A percentile compares a stretch with the other conserved stretches of the same genome.
Conservation (phyloP, 2,888 invertebrate species). For the Idaea straminata region DNA sequence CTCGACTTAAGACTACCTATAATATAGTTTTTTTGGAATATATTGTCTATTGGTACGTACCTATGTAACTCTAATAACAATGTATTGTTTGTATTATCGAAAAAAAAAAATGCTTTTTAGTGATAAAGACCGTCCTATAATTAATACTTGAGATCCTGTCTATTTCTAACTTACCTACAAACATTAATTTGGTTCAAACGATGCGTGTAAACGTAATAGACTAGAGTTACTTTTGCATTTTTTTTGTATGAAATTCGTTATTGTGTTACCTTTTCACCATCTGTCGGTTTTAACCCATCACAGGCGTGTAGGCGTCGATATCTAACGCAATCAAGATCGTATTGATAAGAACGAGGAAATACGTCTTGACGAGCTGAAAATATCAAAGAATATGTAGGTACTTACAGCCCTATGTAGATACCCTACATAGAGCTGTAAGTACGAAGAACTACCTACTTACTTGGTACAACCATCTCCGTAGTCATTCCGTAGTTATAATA, state of each 20-base stretch:
- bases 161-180: too few relatives aligned
- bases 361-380: constrained; percentile 61
- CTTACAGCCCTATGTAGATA: neutral
- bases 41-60: too few relatives aligned
- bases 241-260: neutral
- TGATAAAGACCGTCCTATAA: neutral
- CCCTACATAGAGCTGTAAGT: too few relatives aligned
- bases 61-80: too few relatives aligned
- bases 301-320: constrained; percentile 60
- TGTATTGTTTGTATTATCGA: too few relatives aligned
- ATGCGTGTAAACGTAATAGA: too few relatives aligned
- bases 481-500: constrained; percentile 63
- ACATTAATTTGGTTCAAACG: too few relatives aligned
- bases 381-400: constrained; percentile 4
- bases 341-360: constrained; percentile 79
- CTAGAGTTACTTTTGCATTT: too few relatives aligned
- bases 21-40: too few relatives aligned
- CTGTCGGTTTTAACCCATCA: constrained; percentile 42
- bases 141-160: too few relatives aligned
- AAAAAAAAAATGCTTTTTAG: neutral
- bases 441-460: constrained; percentile 36
- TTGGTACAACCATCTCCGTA: constrained; percentile 48
- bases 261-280: constrained; percentile 21
- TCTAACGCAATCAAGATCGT: constrained; percentile 77
- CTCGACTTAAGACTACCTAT: neutral